Evolutionary conservation across 2,888 invertebrate species (phyloP).

Genomic region (Lasiommata megera): DNA sequence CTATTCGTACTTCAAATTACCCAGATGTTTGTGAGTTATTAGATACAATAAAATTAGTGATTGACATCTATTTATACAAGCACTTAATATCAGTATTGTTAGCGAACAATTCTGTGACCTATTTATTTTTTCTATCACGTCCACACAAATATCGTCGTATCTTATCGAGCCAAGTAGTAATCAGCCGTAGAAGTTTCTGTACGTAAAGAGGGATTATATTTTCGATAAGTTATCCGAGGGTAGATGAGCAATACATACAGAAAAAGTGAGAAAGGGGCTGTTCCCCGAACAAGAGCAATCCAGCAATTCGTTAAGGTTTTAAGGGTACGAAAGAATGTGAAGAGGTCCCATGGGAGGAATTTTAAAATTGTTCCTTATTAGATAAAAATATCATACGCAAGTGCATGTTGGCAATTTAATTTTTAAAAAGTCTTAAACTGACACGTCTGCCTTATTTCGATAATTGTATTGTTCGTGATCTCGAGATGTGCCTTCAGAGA

Average conservation of each 20-base stretch:
- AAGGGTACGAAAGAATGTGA: constrained; percentile 53
- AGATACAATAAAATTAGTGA: too few relatives aligned
- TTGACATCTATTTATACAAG: neutral
- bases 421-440: constrained; percentile 24
- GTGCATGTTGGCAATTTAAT: constrained; percentile 30
- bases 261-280: constrained; percentile 56
- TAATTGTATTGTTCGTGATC: constrained; percentile 19
- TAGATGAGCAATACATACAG: constrained; percentile 71
- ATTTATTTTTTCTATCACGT: constrained; percentile 31
- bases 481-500: constrained; percentile 17
- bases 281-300: constrained; percentile 60
- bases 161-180: constrained; percentile 72
- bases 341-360: constrained; percentile 59
- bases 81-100: too few relatives aligned
- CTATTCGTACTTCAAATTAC: too few relatives aligned
- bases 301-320: constrained; percentile 78
- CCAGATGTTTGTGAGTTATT: neutral
- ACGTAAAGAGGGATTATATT: constrained; percentile 78
- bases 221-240: constrained; percentile 77
- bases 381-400: constrained; percentile 29
- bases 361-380: constrained; percentile 38
- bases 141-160: constrained; percentile 45
- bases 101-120: neutral
- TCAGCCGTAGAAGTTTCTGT: constrained; percentile 73
- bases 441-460: constrained; percentile 10